Conservation (phyloP, 2,888 invertebrate species). For the Drosophila kuntzei region DNA sequence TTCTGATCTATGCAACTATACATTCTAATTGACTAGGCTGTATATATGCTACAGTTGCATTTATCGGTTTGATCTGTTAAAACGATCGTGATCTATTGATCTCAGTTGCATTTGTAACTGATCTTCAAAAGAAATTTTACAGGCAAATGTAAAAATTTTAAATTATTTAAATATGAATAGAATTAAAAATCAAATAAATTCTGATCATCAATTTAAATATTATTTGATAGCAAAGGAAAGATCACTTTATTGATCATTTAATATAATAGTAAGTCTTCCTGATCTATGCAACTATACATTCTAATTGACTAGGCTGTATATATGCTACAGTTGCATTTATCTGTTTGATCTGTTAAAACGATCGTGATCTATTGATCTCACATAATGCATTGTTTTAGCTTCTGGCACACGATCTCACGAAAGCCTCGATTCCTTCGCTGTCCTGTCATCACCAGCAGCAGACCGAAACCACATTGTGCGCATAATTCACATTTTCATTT, state of each 20-base stretch:
- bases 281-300: constrained; percentile 22
- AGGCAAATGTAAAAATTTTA: too few relatives aligned
- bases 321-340: constrained; percentile 8
- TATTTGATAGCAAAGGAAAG: not conserved
- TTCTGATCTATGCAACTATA: constrained; percentile 10
- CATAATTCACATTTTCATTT: constrained; percentile 72
- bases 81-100: constrained; percentile 62
- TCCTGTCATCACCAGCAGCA: constrained; percentile 55
- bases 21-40: constrained; percentile 1
- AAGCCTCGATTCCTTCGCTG: constrained; percentile 43
- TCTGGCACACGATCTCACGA: constrained; percentile 59
- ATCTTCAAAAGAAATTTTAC: too few relatives aligned
- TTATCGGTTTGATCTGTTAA: not conserved
- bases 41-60: not conserved
- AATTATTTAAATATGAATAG: not conserved
- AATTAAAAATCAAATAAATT: not conserved
- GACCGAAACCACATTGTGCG: constrained; percentile 61
- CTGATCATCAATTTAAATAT: not conserved
- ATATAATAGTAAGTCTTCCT: not conserved
- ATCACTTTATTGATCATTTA: not conserved
- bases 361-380: constrained; percentile 68
- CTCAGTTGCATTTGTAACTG: constrained; percentile 9
- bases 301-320: constrained; percentile 6
- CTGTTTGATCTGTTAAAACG: constrained; percentile 25
- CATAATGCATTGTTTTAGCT: constrained; percentile 63